Conservation (phyloP, 2,888 invertebrate genomes). For the Stenurella melanura region DNA sequence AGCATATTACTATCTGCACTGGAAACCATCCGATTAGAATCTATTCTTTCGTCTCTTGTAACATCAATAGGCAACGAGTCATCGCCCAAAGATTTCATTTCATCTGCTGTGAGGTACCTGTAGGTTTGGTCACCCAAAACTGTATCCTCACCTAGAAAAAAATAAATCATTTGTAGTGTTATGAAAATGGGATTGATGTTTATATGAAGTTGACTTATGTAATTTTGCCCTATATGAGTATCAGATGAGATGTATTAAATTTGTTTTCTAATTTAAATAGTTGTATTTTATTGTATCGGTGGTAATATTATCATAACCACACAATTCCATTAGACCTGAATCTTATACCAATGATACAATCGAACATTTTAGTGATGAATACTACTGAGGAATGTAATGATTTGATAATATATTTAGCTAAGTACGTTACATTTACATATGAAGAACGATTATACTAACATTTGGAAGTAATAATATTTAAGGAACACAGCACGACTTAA, state of each 20-base stretch:
- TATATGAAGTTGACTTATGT: not conserved
- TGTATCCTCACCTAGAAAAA: slow-evolving; percentile 87
- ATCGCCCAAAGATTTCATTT: slow-evolving; percentile 96
- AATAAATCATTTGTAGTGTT: not conserved
- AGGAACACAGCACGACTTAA: too few relatives aligned
- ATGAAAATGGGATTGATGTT: not conserved
- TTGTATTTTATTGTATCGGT: not conserved
- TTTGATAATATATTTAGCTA: too few relatives aligned
- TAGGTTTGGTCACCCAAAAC: slow-evolving; percentile 93
- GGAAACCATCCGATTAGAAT: slow-evolving; percentile 78
- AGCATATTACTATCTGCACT: slow-evolving; percentile 73
- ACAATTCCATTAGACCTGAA: too few relatives aligned
- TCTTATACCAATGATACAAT: too few relatives aligned
- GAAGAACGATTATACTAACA: too few relatives aligned
- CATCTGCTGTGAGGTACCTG: slow-evolving; percentile 94
- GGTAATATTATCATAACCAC: not conserved
- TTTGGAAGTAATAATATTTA: too few relatives aligned
- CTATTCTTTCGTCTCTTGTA: slow-evolving; percentile 90
- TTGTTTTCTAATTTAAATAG: not conserved
- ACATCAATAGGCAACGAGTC: slow-evolving; percentile 95
- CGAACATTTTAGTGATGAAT: too few relatives aligned
- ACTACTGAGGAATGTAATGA: too few relatives aligned
- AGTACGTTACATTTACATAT: too few relatives aligned
- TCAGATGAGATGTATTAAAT: not conserved
- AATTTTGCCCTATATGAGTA: not conserved